phyloP scores from a whole-genome alignment of 2,113 vertebrate genomes.

The Esox niger region DNA sequence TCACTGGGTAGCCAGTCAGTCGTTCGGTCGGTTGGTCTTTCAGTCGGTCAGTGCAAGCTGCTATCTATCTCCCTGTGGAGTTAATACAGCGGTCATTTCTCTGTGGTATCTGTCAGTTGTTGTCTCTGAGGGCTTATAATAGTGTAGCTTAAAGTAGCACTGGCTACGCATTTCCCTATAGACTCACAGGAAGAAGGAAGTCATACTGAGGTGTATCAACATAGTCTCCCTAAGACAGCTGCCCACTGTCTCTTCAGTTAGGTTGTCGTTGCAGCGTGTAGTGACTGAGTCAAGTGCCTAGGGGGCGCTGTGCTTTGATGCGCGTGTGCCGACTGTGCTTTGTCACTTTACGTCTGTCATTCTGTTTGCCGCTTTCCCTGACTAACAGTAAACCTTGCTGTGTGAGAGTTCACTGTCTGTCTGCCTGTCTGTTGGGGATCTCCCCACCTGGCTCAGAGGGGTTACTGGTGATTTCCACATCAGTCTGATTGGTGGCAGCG shows the following conservation, averaged over 20 bases:
- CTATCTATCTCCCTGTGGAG: too few species aligned
- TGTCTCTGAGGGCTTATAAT: not conserved
- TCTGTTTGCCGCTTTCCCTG: slow-evolving; percentile 46
- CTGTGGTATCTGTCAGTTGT: not conserved
- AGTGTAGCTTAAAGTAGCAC: too few species aligned
- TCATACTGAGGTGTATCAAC: slow-evolving; percentile 8
- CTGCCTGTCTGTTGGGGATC: slow-evolving; percentile 39
- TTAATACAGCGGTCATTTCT: too few species aligned
- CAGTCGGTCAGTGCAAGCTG: not conserved
- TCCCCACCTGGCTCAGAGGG: slow-evolving; percentile 48
- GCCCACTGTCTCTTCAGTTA: not conserved
- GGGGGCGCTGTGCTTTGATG: slow-evolving; percentile 3
- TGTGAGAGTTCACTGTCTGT: slow-evolving; percentile 55
- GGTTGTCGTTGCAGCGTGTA: not conserved
- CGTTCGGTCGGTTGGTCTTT: too few species aligned
- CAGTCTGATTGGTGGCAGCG: slow-evolving; percentile 15
- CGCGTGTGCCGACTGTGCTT: too few species aligned
- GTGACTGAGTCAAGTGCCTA: slow-evolving; percentile 13
- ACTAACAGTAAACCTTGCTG: too few species aligned
- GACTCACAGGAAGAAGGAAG: slow-evolving; percentile 28
- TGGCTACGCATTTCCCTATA: slow-evolving; percentile 28
- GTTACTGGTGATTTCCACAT: slow-evolving; percentile 50
- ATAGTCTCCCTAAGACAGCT: not conserved
- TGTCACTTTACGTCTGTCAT: slow-evolving; percentile 26
- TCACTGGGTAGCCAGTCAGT: too few species aligned